Evolutionary conservation across 2,113 vertebrate species (phyloP), one percentile per base, ranked within the genome.

Genomic region (Eudorcas thomsonii): DNA sequence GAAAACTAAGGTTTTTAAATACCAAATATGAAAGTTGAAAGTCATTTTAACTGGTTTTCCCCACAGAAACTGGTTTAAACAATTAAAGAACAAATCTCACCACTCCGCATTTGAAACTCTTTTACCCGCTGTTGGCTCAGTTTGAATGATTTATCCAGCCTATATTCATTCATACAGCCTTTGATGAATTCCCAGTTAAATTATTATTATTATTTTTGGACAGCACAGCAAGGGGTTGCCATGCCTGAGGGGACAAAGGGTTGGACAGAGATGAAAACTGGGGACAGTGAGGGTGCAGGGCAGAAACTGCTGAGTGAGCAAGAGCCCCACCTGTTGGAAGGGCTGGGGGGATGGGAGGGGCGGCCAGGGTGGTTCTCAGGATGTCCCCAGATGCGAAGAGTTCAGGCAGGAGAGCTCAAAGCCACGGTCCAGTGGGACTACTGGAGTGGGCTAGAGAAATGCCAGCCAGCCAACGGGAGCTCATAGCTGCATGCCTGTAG

Each of bases 201-300:
- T 36, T 36, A 2, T 71, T 25, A 8, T 67, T 67, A 62, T 57
- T 74, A 21, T 59, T 14, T 83, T 71, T 64, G 23, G 39, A 88
- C 57, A 33, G 16, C 17, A 55, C 25, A 60, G 8, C 13, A 16
- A 81, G 52, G 33, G 19, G 3, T 55, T 77, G 23, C 23, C 36
- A 60, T 30, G n/a, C 14, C 36, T 82, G 45, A 67, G 28, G 16
- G 50, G 39, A 94, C 5, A 55, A 43, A 91, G 4, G 9, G 2
- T 71, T 91, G 67, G 88, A 33, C 74, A 90, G 80, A 59, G 45
- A 92, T 74, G 43, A 88, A 97, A 92, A 74, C 15, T 3, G 6
- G 19, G 21, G 8, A 50, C 3, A 71, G 10, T 12, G 81, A 59
- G 52, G 67, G n/a, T 9, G 21, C 23, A 26, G 19, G 43, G 39